Base-by-base conservation (phyloP, 2,888 invertebrate species). In the Folsomia manolachei region DNA sequence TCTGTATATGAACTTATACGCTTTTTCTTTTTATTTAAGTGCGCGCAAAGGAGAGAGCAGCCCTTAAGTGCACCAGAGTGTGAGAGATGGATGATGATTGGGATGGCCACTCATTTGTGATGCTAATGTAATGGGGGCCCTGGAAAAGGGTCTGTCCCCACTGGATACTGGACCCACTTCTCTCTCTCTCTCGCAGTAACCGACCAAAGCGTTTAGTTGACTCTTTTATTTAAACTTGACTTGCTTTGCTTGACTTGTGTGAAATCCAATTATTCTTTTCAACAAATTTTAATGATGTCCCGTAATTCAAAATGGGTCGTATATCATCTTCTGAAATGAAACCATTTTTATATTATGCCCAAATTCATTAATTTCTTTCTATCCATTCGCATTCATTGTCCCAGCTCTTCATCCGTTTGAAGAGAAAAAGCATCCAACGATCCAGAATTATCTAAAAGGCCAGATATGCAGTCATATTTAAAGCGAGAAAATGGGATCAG, bases 51-150 rank as follows among this genome's bases (percentile, higher is more conserved):
- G 39, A 64, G 39, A 63, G 63, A 64, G n/a, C 23, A 14, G 23
- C 66, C 66, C 66, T 66, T 66, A 52, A 25, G 66, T 66, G 27
- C 52, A 66, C 19, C 52, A 24, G 52, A 66, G 66, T 66, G 66
- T 66, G 66, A 66, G 51, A 66, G 66, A 66, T 66, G 66, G n/a
- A 66, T 66, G 66, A 23, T 66, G 66, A 66, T 66, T 66, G 51
- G 27, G 66, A 66, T 66, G 66, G 51, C 51, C 66, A 66, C 51
- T 66, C 66, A 66, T 66, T 66, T 66, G 66, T 66, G 66, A 66
- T 66, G 66, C 21, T 66, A 66, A 66, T 66, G 66, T 39, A 39
- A 39, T 39, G 39, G n/a, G n/a, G 39, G 39, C 39, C 39, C 39
- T 39, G 39, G 4, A 14, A 39, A 39, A 39, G 39, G 39, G 39